These are phyloP conservation scores for Chrosomus eos DNA, from an alignment of 2,797 vertebrate genomes.

Conservation along the genomic window DNA sequence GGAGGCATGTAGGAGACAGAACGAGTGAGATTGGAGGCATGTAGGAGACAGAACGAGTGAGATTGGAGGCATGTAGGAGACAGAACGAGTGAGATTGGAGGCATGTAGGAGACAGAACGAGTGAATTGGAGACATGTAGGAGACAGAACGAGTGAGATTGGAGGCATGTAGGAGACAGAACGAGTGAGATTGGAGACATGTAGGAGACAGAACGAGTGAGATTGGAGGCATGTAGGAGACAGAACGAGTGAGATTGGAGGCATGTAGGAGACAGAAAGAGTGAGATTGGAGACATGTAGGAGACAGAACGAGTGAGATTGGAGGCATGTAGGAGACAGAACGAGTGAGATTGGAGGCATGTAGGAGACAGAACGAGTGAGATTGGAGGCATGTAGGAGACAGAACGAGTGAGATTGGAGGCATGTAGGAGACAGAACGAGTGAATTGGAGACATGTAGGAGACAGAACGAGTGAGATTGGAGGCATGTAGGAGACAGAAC, in stretches of 20 bases:
- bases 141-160: conserved; percentile 44
- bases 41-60: too few species aligned
- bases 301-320: conserved; percentile 34
- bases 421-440: conserved; percentile 20
- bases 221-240: conserved; percentile 16
- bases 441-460: too few species aligned
- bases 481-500: conserved; percentile 7
- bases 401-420: conserved; percentile 42
- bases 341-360: conserved; percentile 36
- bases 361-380: conserved; percentile 26
- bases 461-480: conserved; percentile 44
- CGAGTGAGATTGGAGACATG: too few species aligned
- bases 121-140: too few species aligned
- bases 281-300: conserved; percentile 33
- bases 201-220: too few species aligned
- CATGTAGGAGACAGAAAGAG: too few species aligned
- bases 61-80: conserved; percentile 20
- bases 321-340: too few species aligned
- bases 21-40: too few species aligned
- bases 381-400: too few species aligned
- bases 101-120: conserved; percentile 16
- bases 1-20: conserved; percentile 6
- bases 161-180: conserved; percentile 10
- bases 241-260: conserved; percentile 36
- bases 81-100: conserved; percentile 36